Conservation (phyloP, 2,113 vertebrate genomes). For the Rattus rattus region DNA sequence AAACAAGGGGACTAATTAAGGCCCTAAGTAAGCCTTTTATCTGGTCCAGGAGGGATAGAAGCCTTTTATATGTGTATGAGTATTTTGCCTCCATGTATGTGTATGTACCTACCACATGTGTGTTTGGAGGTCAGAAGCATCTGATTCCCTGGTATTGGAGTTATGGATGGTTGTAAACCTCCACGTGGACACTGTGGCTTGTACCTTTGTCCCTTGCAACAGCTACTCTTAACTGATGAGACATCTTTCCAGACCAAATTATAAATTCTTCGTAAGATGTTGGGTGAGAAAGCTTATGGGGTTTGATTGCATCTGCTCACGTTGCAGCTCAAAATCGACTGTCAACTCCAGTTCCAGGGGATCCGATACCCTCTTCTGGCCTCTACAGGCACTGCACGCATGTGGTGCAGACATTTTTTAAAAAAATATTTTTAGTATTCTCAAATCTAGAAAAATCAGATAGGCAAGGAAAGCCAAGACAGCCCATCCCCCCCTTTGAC, state of each 20-base stretch:
- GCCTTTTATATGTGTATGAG: not conserved
- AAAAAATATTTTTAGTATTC: not conserved
- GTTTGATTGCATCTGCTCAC: not conserved
- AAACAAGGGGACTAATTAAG: slow-evolving; percentile 20
- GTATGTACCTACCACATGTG: not conserved
- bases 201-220: not conserved
- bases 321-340: too few relatives aligned
- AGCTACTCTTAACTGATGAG: not conserved
- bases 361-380: not conserved
- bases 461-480: not conserved
- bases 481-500: not conserved
- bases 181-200: not conserved
- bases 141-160: not conserved
- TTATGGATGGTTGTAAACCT: not conserved
- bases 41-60: not conserved
- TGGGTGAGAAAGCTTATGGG: not conserved
- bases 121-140: not conserved
- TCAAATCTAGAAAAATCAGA: not conserved
- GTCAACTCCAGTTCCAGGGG: not conserved
- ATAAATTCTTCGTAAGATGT: not conserved
- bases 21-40: not conserved
- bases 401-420: not conserved
- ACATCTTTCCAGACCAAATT: not conserved
- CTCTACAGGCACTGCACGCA: not conserved
- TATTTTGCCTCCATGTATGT: not conserved